Conservation (phyloP, 2,797 vertebrate species). For the Lagorchestes hirsutus region DNA sequence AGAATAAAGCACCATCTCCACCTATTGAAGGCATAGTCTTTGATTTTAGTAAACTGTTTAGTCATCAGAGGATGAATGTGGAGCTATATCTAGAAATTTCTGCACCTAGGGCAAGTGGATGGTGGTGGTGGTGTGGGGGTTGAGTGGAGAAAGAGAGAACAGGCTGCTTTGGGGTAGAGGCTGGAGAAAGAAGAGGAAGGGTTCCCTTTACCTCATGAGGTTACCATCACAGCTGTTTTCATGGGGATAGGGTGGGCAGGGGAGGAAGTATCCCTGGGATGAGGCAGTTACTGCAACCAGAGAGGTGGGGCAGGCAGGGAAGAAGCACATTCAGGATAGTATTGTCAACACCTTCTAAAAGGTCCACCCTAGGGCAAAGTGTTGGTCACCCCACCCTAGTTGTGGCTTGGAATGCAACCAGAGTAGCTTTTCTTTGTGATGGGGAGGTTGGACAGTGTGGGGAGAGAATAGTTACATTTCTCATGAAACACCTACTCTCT, state of each 20-base stretch:
- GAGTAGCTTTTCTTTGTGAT: not conserved
- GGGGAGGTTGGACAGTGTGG: not conserved
- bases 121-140: not conserved
- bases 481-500: constrained; percentile 76
- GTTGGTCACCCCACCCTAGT: not conserved
- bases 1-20: not conserved
- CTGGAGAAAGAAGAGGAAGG: not conserved
- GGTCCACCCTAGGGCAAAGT: not conserved
- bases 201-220: not conserved
- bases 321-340: not conserved
- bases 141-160: not conserved
- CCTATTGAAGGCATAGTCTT: not conserved
- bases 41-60: not conserved
- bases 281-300: not conserved
- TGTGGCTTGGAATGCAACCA: not conserved
- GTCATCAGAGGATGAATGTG: not conserved
- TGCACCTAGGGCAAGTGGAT: not conserved
- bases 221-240: not conserved
- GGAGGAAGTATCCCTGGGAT: not conserved
- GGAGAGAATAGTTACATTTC: not conserved
- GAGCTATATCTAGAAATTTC: not conserved
- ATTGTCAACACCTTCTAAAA: not conserved
- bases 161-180: not conserved
- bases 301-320: not conserved
- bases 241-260: not conserved